phyloP scores from a whole-genome alignment of 2,888 invertebrate species.

The Leucoptera coffeella region DNA sequence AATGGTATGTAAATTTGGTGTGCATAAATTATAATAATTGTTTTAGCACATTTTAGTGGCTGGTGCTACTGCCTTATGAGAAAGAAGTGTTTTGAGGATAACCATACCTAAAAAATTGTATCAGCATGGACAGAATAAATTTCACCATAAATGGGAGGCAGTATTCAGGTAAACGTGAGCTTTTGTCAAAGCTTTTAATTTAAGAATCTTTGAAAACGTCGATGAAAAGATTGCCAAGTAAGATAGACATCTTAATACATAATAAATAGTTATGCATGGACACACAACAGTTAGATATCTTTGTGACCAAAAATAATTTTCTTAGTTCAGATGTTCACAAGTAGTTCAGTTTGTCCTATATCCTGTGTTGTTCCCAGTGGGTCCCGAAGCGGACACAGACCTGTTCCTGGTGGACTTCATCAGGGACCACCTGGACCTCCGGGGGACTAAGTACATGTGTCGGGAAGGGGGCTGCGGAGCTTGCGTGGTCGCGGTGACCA shows the following conservation, averaged over 20 bases:
- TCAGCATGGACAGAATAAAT: slow-evolving; percentile 8
- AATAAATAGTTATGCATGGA: not conserved
- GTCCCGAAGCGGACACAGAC: slow-evolving; percentile 53
- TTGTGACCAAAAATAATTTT: not conserved
- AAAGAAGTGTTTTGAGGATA: too few relatives aligned
- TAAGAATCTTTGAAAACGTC: not conserved
- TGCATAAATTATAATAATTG: too few relatives aligned
- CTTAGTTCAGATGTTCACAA: too few relatives aligned
- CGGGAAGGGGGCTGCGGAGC: slow-evolving; percentile 65
- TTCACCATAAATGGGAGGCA: slow-evolving; percentile 15
- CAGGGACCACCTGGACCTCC: slow-evolving; percentile 43
- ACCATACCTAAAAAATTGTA: too few relatives aligned
- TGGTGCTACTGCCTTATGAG: too few relatives aligned
- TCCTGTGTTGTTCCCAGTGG: slow-evolving; percentile 42
- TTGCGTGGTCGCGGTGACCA: slow-evolving; percentile 45
- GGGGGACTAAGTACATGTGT: slow-evolving; percentile 65
- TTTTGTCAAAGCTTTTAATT: not conserved
- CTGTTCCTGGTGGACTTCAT: slow-evolving; percentile 56
- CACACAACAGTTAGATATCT: not conserved
- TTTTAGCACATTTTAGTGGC: too few relatives aligned
- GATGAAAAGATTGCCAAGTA: not conserved
- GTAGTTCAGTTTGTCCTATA: too few relatives aligned
- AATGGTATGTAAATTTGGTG: too few relatives aligned
- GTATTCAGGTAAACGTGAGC: slow-evolving; percentile 16
- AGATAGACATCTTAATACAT: not conserved